Evolutionary conservation across 2,797 vertebrate species (phyloP).

Genomic region (Spheniscus humboldti): DNA sequence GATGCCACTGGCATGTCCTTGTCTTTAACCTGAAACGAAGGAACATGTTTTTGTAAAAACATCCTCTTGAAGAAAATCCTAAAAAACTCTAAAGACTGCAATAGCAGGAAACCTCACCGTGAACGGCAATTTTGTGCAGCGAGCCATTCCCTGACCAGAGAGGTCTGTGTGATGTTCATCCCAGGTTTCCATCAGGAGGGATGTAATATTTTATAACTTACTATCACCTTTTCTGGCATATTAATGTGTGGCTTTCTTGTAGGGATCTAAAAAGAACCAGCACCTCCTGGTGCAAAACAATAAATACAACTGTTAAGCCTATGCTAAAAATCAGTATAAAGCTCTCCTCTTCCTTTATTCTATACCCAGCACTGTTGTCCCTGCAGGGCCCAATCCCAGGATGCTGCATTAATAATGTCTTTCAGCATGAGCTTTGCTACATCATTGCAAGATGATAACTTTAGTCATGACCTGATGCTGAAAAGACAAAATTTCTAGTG

Average conservation of each 20-base stretch:
- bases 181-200: background rate
- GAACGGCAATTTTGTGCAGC: fast-evolving
- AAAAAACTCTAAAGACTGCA: background rate
- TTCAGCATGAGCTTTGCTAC: background rate
- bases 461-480: background rate
- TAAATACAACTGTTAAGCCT: background rate
- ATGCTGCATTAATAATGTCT: background rate
- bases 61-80: background rate
- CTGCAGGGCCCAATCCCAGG: background rate
- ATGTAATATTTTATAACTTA: background rate
- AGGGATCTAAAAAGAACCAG: background rate
- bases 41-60: background rate
- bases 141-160: background rate
- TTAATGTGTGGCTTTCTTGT: background rate
- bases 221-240: background rate
- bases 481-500: background rate
- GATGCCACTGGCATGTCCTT: background rate
- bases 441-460: background rate
- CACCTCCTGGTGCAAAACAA: background rate
- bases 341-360: background rate
- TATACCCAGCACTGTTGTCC: background rate
- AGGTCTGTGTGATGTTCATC: background rate
- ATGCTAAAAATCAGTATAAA: background rate
- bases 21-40: background rate
- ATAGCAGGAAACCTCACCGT: background rate